phyloP scores from a whole-genome alignment of 2,797 vertebrate species.

The Acipenser transmontanus region DNA sequence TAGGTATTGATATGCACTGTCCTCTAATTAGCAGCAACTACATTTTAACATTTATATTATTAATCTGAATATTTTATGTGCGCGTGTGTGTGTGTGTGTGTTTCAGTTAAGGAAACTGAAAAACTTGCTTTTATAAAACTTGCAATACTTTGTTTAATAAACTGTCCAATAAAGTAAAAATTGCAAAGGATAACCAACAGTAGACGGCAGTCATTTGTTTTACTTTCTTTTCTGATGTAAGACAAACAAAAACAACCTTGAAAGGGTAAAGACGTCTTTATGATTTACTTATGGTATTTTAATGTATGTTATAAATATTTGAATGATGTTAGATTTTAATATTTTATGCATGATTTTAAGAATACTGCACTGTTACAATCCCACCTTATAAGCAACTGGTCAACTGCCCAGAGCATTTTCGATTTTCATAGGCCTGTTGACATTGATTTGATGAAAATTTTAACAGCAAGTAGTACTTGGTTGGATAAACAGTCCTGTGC shows the following conservation, averaged over 20 bases:
- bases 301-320: slow-evolving; percentile 68
- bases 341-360: slow-evolving; percentile 61
- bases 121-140: too few species aligned
- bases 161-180: too few species aligned
- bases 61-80: too few species aligned
- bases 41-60: too few species aligned
- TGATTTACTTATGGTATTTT: neutral
- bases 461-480: slow-evolving; percentile 38
- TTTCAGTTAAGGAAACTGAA: too few species aligned
- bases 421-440: slow-evolving; percentile 57
- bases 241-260: slow-evolving; percentile 36
- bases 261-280: slow-evolving; percentile 16
- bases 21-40: too few species aligned
- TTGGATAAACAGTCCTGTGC: slow-evolving; percentile 51
- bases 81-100: too few species aligned
- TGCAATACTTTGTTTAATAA: too few species aligned
- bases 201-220: too few species aligned
- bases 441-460: slow-evolving; percentile 68
- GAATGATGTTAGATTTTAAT: slow-evolving; percentile 59
- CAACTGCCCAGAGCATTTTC: slow-evolving; percentile 36
- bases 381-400: slow-evolving; percentile 42
- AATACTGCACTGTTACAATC: slow-evolving; percentile 48
- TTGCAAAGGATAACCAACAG: too few species aligned
- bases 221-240: slow-evolving; percentile 60
- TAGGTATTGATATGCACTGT: too few species aligned